Evolutionary conservation across 2,888 invertebrate genomes (phyloP).

Genomic region (Barypeithes pellucidus): DNA sequence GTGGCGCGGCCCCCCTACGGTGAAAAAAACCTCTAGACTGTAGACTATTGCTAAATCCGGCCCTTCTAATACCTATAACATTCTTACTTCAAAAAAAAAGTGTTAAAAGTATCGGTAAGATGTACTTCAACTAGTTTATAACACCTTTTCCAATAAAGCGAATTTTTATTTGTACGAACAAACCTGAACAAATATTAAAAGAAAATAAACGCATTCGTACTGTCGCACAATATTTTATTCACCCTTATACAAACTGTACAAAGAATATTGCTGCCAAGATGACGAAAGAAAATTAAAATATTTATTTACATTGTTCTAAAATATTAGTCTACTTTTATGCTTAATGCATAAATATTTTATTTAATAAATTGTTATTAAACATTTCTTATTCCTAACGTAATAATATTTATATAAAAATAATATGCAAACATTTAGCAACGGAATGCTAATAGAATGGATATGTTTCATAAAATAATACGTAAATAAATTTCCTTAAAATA

Average conservation of each 20-base stretch:
- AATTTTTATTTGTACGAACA: no score
- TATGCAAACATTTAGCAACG: not conserved
- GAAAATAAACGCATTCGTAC: not conserved
- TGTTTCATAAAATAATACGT: not conserved
- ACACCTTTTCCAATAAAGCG: no score
- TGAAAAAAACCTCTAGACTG: no score
- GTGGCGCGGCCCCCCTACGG: no score
- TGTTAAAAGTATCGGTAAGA: no score
- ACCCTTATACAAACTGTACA: constrained; percentile 14
- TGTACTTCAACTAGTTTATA: no score
- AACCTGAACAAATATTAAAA: not conserved
- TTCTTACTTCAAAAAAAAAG: no score
- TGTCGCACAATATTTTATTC: constrained; percentile 8
- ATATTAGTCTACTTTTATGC: not conserved
- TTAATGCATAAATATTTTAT: constrained; percentile 7
- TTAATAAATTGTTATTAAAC: not conserved
- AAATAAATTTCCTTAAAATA: not conserved
- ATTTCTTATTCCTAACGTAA: not conserved
- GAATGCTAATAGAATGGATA: not conserved
- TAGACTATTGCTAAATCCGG: no score
- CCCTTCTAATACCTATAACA: no score
- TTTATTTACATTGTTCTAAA: constrained; percentile 8
- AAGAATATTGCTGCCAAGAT: not conserved
- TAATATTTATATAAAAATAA: not conserved
- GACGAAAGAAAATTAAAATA: not conserved